Conservation (phyloP, 2,888 invertebrate genomes). For the Nemotelus pantherinus region DNA sequence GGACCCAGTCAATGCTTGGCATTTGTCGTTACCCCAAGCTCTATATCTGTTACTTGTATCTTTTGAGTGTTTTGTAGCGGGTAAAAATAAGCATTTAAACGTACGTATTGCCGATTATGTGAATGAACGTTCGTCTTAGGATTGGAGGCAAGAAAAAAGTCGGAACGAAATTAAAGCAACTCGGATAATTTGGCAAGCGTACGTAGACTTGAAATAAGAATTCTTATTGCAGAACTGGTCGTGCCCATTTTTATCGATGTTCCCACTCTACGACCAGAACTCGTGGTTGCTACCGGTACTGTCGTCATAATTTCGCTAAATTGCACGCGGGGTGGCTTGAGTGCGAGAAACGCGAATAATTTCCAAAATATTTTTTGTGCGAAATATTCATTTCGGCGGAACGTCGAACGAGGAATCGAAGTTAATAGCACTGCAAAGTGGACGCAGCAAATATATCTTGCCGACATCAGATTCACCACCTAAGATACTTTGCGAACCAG, state of each 20-base stretch:
- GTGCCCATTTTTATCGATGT: not conserved
- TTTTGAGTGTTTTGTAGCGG: not conserved
- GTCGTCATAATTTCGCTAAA: not conserved
- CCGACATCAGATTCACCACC: not conserved
- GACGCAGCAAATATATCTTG: not conserved
- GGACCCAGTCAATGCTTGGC: slow-evolving; percentile 27
- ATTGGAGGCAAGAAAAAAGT: too few species aligned
- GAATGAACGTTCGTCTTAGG: too few species aligned
- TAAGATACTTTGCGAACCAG: slow-evolving; percentile 6
- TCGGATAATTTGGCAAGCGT: not conserved
- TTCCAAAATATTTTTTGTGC: not conserved
- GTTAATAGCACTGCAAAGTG: too few species aligned
- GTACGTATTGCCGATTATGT: too few species aligned
- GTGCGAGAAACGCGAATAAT: not conserved
- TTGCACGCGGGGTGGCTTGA: not conserved
- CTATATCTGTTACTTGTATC: not conserved
- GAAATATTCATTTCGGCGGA: not conserved
- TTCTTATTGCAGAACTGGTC: not conserved
- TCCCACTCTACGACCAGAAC: not conserved
- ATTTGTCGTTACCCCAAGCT: slow-evolving; percentile 19
- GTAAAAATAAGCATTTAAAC: too few species aligned
- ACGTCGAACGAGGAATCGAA: too few species aligned
- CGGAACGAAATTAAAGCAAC: too few species aligned
- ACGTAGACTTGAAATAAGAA: not conserved
- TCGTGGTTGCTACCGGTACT: not conserved